Percentiles rank a stretch among this genome's conserved stretches.
phyloP scores from a whole-genome alignment of 2,113 vertebrate genomes.

The Gulo gulo region DNA sequence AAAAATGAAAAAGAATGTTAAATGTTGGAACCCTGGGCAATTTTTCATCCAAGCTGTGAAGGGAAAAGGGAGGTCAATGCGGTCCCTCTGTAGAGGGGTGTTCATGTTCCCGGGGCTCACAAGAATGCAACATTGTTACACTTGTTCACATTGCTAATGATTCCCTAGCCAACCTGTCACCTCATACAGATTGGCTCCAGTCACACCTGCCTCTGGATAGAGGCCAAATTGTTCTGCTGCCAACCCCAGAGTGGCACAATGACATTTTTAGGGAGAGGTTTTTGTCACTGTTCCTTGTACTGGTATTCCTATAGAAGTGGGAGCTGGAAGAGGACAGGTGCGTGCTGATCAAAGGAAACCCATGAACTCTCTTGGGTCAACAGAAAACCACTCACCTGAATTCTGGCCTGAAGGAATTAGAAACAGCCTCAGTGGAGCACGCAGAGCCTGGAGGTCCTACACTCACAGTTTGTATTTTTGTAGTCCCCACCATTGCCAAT shows the following conservation, averaged over 20 bases:
- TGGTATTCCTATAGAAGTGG: not conserved
- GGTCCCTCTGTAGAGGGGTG: accelerated
- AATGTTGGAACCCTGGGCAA: constrained; percentile 14
- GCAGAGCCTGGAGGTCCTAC: accelerated
- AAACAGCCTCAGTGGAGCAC: accelerated
- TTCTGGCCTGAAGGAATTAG: not conserved
- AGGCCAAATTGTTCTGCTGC: not conserved
- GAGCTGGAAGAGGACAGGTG: not conserved
- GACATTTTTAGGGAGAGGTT: not conserved
- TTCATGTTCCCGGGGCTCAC: not conserved
- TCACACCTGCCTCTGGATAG: not conserved
- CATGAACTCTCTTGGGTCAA: not conserved
- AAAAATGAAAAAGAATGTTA: not conserved
- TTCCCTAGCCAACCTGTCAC: accelerated
- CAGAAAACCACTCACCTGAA: not conserved
- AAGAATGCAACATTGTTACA: accelerated
- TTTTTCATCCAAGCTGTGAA: not conserved
- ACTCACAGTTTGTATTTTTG: not conserved
- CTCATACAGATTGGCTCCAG: not conserved
- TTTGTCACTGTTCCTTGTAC: not conserved
- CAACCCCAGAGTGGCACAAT: not conserved
- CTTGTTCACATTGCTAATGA: accelerated
- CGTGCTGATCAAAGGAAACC: not conserved
- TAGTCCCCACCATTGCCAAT: no score
- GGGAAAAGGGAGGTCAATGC: not conserved